Evolutionary conservation across 2,797 vertebrate genomes (phyloP).

Genomic region (Oreonectes daqikongensis): DNA sequence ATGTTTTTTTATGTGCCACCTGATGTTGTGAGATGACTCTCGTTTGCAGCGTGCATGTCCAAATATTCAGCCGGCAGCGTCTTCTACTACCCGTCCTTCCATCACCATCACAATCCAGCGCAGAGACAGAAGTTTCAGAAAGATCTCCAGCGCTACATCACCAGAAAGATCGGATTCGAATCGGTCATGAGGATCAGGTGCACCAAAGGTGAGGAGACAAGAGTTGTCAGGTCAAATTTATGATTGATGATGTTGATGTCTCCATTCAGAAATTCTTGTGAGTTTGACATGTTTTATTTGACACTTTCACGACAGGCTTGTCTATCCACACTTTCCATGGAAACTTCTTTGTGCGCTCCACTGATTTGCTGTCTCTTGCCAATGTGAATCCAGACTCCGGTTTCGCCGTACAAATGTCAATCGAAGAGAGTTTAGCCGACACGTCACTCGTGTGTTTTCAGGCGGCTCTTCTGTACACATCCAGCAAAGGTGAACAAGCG

Average conservation of each 20-base stretch:
- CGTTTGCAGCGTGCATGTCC: constrained; percentile 87
- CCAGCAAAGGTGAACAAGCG: constrained; percentile 67
- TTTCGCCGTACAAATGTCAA: constrained; percentile 95
- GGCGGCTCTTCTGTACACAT: constrained; percentile 95
- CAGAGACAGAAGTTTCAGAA: constrained; percentile 89
- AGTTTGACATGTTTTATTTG: too few relatives aligned
- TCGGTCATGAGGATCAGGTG: constrained; percentile 98
- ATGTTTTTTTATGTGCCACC: background rate
- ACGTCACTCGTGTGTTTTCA: constrained; percentile 96
- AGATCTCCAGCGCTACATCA: constrained; percentile 93
- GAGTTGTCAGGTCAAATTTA: too few relatives aligned
- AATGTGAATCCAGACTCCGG: constrained; percentile 97
- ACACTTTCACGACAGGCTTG: constrained; percentile 78
- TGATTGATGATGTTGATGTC: too few relatives aligned
- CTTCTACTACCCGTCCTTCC: constrained; percentile 96
- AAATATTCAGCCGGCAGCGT: constrained; percentile 94
- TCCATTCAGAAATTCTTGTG: too few relatives aligned
- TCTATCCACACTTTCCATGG: constrained; percentile 99
- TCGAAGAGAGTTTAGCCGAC: constrained; percentile 91
- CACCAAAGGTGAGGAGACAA: constrained; percentile 94
- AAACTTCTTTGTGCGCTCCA: constrained; percentile 98
- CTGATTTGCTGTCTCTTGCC: constrained; percentile 93
- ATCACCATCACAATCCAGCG: constrained; percentile 84
- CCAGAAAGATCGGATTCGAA: constrained; percentile 96
- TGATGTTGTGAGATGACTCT: background rate